Evolutionary conservation across 2,113 vertebrate species (phyloP), one percentile per base, ranked within the genome.

Genomic region (Pelvicachromis taeniatus): DNA sequence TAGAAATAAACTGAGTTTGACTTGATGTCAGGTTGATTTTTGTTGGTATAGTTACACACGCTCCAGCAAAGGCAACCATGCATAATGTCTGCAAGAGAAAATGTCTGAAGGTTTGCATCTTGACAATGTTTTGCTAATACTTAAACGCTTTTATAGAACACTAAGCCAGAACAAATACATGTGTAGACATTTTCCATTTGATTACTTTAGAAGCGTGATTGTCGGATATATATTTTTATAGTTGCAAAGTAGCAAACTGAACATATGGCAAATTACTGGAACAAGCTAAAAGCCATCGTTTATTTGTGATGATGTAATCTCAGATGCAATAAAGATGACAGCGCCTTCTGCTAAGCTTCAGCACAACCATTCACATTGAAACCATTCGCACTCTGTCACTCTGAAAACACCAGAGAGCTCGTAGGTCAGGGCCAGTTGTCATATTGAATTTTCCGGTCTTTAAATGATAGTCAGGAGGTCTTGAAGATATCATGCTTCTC

Each of bases 1-100:
- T 65, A 26, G 85, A 85, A 92, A 90, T 82, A 83, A 92, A 80
- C 70, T 26, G 1, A 45, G 42, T 87, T 85, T 83, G 21, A 52
- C 17, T 53, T 63, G 19, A 78, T 77, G 48, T n/a, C 65, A 79
- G 17, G 17, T 45, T 78, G 7, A 70, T 88, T 82, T 82, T 53
- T 84, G 45, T 75, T 17, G 42, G 7, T 35, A 38, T 52, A 81
- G 6, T 14, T 19, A 4, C 14, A 23, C 10, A 9, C 5, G 12
- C 52, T 75, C 35, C 10, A 63, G 16, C 19, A 8, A n/a, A 35
- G 13, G 35, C 21, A 33, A 9, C 16, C 12, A 40, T 26, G 4
- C 53, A 50, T 50, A 4, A 56, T 68, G 35, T 79, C 35, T 53
- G 10, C 23, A 4, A 33, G 10, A 14, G 8, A 40, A 78, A 53